These are phyloP conservation scores for Limonius californicus DNA, from an alignment of 1,140 invertebrate species.

Conservation along the genomic window DNA sequence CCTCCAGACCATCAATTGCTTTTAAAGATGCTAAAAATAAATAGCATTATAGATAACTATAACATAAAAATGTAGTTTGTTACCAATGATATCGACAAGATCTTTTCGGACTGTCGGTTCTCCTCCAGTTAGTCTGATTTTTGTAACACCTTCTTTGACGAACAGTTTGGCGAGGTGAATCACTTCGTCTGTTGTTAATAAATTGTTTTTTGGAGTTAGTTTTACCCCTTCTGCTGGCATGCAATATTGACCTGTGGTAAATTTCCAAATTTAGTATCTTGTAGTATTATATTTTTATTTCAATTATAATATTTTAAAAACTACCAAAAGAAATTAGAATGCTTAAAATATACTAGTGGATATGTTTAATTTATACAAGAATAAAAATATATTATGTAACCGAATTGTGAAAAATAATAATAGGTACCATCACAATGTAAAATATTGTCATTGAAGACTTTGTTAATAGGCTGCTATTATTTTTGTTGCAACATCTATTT, in stretches of 20 bases:
- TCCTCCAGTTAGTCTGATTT: constrained; percentile 94
- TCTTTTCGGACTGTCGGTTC: constrained; percentile 91
- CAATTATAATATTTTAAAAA: neutral
- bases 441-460: too few species aligned
- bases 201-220: constrained; percentile 66
- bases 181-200: constrained; percentile 86
- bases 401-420: too few species aligned
- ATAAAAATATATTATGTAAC: too few species aligned
- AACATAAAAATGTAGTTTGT: too few species aligned
- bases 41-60: constrained; percentile 12
- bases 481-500: too few species aligned
- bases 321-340: too few species aligned
- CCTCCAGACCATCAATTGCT: too few species aligned
- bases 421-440: too few species aligned
- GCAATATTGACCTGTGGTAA: constrained; percentile 41
- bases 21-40: constrained; percentile 4
- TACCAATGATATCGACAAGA: constrained; percentile 77
- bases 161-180: constrained; percentile 76
- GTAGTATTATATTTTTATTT: neutral
- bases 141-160: constrained; percentile 83
- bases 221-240: constrained; percentile 77
- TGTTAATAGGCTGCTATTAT: too few species aligned
- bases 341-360: too few species aligned
- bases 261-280: neutral
- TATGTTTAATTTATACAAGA: too few species aligned